Conservation (phyloP, 2,888 invertebrate species). For the Ceraclea dissimilis region DNA sequence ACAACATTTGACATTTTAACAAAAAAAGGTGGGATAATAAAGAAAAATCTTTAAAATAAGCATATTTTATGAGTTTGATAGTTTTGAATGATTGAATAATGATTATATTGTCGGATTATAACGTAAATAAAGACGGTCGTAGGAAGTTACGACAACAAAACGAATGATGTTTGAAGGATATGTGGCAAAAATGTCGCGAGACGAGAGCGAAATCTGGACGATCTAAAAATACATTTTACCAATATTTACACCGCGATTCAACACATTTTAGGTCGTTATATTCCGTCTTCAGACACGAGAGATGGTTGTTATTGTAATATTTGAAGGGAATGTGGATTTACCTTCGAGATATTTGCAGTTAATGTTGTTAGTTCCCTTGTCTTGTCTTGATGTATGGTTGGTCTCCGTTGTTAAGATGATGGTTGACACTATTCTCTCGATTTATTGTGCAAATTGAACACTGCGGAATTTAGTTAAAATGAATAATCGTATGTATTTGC, state of each 20-base stretch:
- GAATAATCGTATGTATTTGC: neutral
- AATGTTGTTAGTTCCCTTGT: neutral
- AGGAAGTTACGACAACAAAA: constrained; percentile 41
- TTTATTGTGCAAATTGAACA: neutral
- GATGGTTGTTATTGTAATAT: neutral
- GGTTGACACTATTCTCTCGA: neutral
- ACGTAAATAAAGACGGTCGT: constrained; percentile 28
- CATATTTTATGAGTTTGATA: constrained; percentile 32
- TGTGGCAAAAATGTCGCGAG: constrained; percentile 53
- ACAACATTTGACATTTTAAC: constrained; percentile 46
- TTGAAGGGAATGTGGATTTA: neutral
- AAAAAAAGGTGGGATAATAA: constrained; percentile 35
- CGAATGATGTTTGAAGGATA: constrained; percentile 42
- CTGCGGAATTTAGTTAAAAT: neutral
- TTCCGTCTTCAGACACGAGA: neutral
- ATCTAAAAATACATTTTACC: constrained; percentile 44
- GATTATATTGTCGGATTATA: constrained; percentile 33
- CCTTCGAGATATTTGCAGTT: neutral
- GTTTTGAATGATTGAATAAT: constrained; percentile 31
- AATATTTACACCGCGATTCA: neutral
- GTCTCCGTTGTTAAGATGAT: neutral
- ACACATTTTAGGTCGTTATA: neutral
- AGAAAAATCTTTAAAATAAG: constrained; percentile 31
- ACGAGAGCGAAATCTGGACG: constrained; percentile 38
- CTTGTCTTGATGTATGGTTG: neutral